Conservation (phyloP, 2,113 vertebrate species). For the Crocuta crocuta region DNA sequence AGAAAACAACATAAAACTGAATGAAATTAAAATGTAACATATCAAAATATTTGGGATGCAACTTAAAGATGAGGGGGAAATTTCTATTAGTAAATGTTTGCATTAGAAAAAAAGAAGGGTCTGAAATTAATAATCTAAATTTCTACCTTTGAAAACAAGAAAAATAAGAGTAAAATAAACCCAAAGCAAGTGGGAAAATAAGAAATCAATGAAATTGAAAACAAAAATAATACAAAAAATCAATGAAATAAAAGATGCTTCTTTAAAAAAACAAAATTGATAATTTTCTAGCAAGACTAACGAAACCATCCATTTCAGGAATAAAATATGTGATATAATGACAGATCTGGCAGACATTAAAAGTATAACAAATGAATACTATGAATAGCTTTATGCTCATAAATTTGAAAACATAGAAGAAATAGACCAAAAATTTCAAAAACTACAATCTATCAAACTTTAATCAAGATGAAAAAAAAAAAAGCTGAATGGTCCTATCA, state of each 20-base stretch:
- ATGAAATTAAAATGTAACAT: background rate
- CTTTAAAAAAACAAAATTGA: background rate
- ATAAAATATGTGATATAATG: background rate
- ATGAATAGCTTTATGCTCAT: background rate
- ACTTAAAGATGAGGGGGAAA: background rate
- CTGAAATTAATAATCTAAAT: background rate
- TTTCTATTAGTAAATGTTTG: background rate
- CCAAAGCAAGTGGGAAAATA: background rate
- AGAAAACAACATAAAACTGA: background rate
- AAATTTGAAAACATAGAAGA: background rate
- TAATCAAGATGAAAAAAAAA: background rate
- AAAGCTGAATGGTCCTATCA: background rate
- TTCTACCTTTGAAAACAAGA: background rate
- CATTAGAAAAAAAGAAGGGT: background rate
- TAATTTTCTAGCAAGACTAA: background rate
- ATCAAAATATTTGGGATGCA: background rate
- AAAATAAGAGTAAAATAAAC: background rate
- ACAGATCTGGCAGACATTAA: background rate
- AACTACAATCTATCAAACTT: background rate
- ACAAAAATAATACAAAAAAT: background rate
- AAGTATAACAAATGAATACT: background rate
- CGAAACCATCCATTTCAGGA: background rate
- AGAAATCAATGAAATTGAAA: background rate
- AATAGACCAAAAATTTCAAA: background rate
- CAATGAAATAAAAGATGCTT: background rate